phyloP scores from a whole-genome alignment of 92 coral and sea anemone genomes.

The Zoanthus sansibaricus region DNA sequence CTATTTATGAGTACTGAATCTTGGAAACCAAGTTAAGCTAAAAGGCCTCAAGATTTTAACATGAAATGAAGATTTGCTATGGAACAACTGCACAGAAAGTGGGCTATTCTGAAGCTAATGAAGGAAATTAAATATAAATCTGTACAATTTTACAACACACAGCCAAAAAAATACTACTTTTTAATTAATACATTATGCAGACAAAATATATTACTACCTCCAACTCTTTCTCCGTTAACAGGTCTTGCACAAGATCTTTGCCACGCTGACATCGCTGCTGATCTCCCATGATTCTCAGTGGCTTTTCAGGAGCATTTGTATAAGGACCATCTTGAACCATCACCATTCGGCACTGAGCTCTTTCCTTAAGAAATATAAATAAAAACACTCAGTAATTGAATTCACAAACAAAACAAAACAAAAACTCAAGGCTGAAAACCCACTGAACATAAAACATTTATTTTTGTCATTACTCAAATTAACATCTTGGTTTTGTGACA shows the following conservation, averaged over 20 bases:
- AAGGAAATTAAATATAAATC: not conserved
- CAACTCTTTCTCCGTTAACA: constrained; percentile 95
- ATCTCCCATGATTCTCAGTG: constrained; percentile 97
- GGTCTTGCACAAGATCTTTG: constrained; percentile 93
- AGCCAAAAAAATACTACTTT: not conserved
- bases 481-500: too few relatives aligned
- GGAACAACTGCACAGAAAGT: too few relatives aligned
- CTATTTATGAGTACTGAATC: too few relatives aligned
- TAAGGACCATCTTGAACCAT: constrained; percentile 99
- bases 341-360: constrained; percentile 99
- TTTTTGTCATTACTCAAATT: too few relatives aligned
- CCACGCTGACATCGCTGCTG: constrained; percentile 95
- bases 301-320: constrained; percentile 94
- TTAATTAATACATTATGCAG: not conserved
- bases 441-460: too few relatives aligned
- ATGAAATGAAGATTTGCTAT: too few relatives aligned
- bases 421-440: too few relatives aligned
- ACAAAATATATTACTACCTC: constrained; percentile 62
- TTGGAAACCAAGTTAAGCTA: too few relatives aligned
- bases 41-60: too few relatives aligned
- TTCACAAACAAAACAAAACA: too few relatives aligned
- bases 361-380: constrained; percentile 63
- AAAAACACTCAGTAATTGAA: not conserved
- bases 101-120: too few relatives aligned
- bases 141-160: not conserved